A percentile compares a stretch with the other conserved stretches of the same genome.
Evolutionary conservation across 2,113 vertebrate genomes (phyloP).

Genomic region (Bagarius yarrelli): DNA sequence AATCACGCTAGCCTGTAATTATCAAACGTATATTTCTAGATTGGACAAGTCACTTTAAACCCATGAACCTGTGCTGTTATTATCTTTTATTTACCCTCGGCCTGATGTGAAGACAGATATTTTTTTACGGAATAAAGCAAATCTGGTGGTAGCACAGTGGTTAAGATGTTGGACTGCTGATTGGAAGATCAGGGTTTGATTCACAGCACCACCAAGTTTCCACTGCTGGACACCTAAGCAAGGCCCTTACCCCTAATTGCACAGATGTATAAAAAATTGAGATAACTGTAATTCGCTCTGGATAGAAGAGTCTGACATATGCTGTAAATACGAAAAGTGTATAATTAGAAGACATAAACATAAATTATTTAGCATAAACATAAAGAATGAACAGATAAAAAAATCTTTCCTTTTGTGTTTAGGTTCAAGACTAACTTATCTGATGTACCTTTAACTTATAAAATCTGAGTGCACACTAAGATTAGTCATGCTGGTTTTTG

Average conservation of each 20-base stretch:
- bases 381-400: background rate
- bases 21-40: slow-evolving; percentile 26
- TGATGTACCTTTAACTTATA: background rate
- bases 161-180: background rate
- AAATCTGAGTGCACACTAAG: background rate
- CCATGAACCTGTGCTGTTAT: background rate
- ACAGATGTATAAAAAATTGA: too few relatives aligned
- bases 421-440: background rate
- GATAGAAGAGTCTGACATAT: too few relatives aligned
- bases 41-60: slow-evolving; percentile 19
- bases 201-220: too few relatives aligned
- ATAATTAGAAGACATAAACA: background rate
- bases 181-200: too few relatives aligned
- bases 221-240: too few relatives aligned
- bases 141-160: background rate
- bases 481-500: slow-evolving; percentile 16
- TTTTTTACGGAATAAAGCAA: background rate
- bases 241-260: too few relatives aligned
- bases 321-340: too few relatives aligned
- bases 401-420: background rate
- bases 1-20: slow-evolving; percentile 36
- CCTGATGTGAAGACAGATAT: slow-evolving; percentile 12
- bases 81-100: slow-evolving; percentile 11
- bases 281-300: too few relatives aligned
- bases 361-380: background rate